Evolutionary conservation across 2,797 vertebrate genomes (phyloP).

Genomic region (Sebastiscus albofasciatus): DNA sequence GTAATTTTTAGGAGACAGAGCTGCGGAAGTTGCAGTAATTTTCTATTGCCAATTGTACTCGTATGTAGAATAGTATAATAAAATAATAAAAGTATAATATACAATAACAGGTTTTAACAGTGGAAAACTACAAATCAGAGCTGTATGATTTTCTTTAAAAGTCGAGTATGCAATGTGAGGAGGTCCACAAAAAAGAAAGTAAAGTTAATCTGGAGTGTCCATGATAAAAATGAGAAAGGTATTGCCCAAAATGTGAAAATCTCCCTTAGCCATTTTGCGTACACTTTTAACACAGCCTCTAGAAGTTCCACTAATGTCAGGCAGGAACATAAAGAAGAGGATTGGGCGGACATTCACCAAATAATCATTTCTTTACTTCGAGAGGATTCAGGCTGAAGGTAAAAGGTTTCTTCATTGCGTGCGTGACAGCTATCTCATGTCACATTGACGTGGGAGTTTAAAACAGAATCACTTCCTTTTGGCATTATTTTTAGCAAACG

Average conservation of each 20-base stretch:
- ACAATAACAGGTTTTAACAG: not conserved
- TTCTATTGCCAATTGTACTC: not conserved
- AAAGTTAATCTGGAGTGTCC: not conserved
- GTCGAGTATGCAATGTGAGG: not conserved
- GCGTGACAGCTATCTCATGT: slow-evolving; percentile 2
- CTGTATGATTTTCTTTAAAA: not conserved
- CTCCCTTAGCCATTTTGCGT: not conserved
- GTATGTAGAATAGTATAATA: no score
- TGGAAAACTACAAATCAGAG: not conserved
- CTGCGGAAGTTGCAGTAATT: not conserved
- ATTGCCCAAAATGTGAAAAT: not conserved
- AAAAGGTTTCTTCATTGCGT: not conserved
- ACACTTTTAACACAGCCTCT: not conserved
- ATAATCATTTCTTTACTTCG: not conserved
- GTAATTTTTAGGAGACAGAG: no score
- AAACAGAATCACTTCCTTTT: slow-evolving; percentile 62
- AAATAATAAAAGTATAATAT: no score
- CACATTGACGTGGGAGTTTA: not conserved
- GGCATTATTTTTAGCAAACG: slow-evolving; percentile 48
- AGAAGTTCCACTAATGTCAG: not conserved
- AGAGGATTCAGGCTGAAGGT: not conserved
- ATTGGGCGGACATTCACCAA: not conserved
- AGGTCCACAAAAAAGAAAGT: not conserved
- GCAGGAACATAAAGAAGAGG: not conserved
- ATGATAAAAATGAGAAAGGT: not conserved